These are phyloP conservation scores for Pelosia muscerda DNA, from an alignment of 2,888 invertebrate species.

Conservation along the genomic window DNA sequence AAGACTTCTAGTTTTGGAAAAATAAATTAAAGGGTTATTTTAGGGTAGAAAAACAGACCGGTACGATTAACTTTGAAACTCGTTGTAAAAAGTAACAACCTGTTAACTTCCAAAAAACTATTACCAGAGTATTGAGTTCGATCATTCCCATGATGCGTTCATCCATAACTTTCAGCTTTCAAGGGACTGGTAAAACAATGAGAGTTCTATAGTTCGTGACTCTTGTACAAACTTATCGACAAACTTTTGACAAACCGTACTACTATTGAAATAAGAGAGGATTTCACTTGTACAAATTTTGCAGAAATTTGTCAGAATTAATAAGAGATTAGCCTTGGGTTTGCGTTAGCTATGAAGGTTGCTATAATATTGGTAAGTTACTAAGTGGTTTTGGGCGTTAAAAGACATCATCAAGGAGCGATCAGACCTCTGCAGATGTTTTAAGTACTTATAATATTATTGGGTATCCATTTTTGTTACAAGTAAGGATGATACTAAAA, in stretches of 20 bases:
- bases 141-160: constrained; percentile 52
- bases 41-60: not conserved
- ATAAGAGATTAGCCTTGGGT: constrained; percentile 57
- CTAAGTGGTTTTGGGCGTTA: constrained; percentile 56
- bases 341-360: constrained; percentile 51
- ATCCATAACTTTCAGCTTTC: constrained; percentile 48
- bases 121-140: constrained; percentile 46
- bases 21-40: too few relatives aligned
- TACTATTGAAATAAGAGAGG: not conserved
- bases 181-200: constrained; percentile 58
- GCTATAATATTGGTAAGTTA: constrained; percentile 56
- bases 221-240: constrained; percentile 35
- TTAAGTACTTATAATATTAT: constrained; percentile 34
- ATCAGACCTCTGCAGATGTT: constrained; percentile 48
- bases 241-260: constrained; percentile 5
- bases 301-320: constrained; percentile 46
- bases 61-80: constrained; percentile 14
- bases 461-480: constrained; percentile 34
- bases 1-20: not conserved
- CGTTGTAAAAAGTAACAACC: constrained; percentile 22
- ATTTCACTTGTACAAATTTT: constrained; percentile 16
- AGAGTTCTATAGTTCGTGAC: constrained; percentile 54
- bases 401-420: constrained; percentile 52
- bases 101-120: constrained; percentile 46
- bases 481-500: constrained; percentile 21